Base-by-base conservation (phyloP, 2,113 vertebrate species). In the Psephotus haematonotus region DNA sequence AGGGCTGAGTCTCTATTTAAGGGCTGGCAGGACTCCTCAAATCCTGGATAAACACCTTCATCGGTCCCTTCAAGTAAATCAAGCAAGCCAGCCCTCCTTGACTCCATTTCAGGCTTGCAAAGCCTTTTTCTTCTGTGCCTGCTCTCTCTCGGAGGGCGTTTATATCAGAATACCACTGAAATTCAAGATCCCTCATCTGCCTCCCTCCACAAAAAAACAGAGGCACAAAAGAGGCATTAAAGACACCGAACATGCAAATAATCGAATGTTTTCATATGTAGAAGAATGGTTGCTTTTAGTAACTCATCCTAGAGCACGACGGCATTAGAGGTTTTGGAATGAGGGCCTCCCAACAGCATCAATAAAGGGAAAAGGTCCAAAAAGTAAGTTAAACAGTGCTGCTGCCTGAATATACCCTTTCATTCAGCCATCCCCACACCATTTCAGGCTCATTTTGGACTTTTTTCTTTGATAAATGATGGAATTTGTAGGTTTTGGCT, bases 331-430 rank as follows among this genome's bases (percentile, higher is more conserved):
- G 95, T 93, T 96, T 95, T 95, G 96, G 96, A 96, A 94, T 80
- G 88, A 96, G 88, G 24, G 29, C 91, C 96, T 96, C 96, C 96
- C 88, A 85, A 85, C 91, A 93, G 84, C 96, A 96, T 97, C 95
- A 97, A 96, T 97, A 96, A 95, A 92, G 96, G 96, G 96, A 97
- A 96, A 96, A 91, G 70, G 47, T 96, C 96, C 96, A 97, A 96
- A 79, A 96, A 96, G 50, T 93, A 97, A 96, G 81, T 74, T 92
- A 97, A 96, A 97, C 93, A 96, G 91, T 72, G 77, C 86, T 92
- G 77, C 92, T 69, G 93, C 95, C 65, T 97, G 96, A 97, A 97
- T 97, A 95, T 96, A 89, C 92, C 83, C 96, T 97, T 97, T 97
- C 96, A 97, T 96, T 97, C 95, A 91, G 92, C 81, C 33, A 1